Evolutionary conservation across 2,797 vertebrate genomes (phyloP).

Genomic region (Coilia nasus): DNA sequence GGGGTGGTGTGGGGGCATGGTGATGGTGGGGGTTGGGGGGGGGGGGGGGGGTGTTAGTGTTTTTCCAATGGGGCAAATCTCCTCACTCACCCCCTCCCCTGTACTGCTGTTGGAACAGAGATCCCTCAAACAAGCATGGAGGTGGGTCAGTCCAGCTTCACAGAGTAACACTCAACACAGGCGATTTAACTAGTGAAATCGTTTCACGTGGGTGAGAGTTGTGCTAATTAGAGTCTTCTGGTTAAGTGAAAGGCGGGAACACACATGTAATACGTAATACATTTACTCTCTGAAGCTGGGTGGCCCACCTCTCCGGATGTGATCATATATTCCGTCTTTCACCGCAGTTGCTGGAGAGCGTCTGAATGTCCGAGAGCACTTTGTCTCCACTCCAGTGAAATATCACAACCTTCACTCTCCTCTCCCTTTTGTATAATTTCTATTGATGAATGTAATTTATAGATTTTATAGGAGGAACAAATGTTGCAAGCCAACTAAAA

Average conservation of each 20-base stretch:
- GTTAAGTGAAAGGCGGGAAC: too few species aligned
- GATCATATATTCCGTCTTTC: background rate
- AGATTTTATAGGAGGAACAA: slow-evolving; percentile 5
- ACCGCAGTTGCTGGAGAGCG: background rate
- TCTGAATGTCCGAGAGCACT: background rate
- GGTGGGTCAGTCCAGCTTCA: too few species aligned
- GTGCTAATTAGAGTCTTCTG: too few species aligned
- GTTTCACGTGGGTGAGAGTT: too few species aligned
- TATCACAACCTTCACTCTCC: background rate
- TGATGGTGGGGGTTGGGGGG: background rate
- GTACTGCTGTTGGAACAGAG: slow-evolving; percentile 8
- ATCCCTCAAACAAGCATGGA: background rate
- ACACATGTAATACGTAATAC: too few species aligned
- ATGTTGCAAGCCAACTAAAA: slow-evolving; percentile 11
- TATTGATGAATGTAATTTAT: slow-evolving; percentile 23
- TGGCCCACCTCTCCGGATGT: background rate
- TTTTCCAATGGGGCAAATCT: background rate
- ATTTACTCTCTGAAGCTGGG: too few species aligned
- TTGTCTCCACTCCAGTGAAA: background rate
- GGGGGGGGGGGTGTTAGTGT: background rate
- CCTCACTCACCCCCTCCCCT: background rate
- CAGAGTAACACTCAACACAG: too few species aligned
- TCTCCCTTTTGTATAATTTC: background rate
- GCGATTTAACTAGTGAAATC: too few species aligned
- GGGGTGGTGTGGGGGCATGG: too few species aligned